These are phyloP conservation scores for Oncorhynchus clarkii DNA, from an alignment of 2,113 vertebrate genomes.

Conservation along the genomic window DNA sequence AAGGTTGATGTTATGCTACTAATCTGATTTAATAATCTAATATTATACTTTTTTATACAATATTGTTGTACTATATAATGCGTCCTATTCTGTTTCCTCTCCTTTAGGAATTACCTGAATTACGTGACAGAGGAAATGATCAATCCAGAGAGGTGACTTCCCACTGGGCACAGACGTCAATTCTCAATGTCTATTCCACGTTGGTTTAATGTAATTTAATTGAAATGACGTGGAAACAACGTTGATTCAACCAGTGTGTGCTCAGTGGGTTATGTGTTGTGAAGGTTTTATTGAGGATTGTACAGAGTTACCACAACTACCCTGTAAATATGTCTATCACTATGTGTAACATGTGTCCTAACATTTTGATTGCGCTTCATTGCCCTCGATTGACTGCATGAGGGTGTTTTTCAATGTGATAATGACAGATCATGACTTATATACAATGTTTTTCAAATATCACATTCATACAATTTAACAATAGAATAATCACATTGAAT, in stretches of 20 bases:
- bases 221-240: too few species aligned
- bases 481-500: background rate
- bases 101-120: slow-evolving; percentile 73
- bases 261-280: slow-evolving; percentile 27
- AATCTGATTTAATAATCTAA: too few species aligned
- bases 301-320: slow-evolving; percentile 9
- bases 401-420: background rate
- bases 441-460: too few species aligned
- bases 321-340: slow-evolving; percentile 33
- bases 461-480: too few species aligned
- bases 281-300: slow-evolving; percentile 46
- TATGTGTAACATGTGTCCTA: background rate
- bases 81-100: background rate
- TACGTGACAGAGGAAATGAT: slow-evolving; percentile 77
- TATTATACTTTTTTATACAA: too few species aligned
- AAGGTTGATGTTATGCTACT: too few species aligned
- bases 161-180: too few species aligned
- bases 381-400: slow-evolving; percentile 19
- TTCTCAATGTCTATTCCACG: too few species aligned
- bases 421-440: background rate
- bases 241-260: too few species aligned
- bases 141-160: slow-evolving; percentile 73
- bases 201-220: too few species aligned
- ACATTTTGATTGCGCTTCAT: slow-evolving; percentile 15
- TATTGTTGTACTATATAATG: too few species aligned